Evolutionary conservation across 2,113 vertebrate genomes (phyloP), one percentile per base, ranked within the genome.

Genomic region (Rhizomys pruinosus): DNA sequence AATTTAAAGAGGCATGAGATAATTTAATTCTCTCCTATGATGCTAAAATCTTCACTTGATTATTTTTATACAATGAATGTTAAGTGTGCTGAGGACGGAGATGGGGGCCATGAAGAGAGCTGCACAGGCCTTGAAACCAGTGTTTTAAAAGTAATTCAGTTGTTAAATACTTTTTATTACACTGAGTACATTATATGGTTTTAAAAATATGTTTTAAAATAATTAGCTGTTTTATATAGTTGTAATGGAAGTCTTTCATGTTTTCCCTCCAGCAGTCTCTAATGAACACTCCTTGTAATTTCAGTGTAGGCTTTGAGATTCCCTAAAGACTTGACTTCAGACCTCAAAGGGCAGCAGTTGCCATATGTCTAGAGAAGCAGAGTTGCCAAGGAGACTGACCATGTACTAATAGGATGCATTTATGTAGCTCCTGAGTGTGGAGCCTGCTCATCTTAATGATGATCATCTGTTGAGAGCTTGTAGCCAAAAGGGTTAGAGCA

Each of bases 301-400:
- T 98, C 96, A 97, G 97, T 97, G 96, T 98, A 97, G 97, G 93
- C 96, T 98, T 97, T 98, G 92, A 97, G 96, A 97, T 97, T 98
- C 98, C 98, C 98, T 2, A 91, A 98, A 98, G 98, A 98, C 98
- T 96, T 98, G 98, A 98, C 98, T 98, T 97, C 96, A 98, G 98
- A 98, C 98, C 98, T 98, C 90, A 97, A 94, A 98, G 98, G 98
- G 98, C 98, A 98, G 98, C 98, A 98, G 86, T 98, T 98, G 98
- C 98, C 98, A 98, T 98, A 98, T 98, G 98, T 98, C 98, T 98
- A 98, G 93, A 95, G 96, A 96, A 71, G 97, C 66, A 63, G 95
- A 97, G 97, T 98, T 99, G 98, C 98, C 97, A 98, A 98, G 95
- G 97, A 98, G 97, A 97, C 98, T 98, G 98, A 92, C 97, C 96